Conservation (phyloP, 2,888 invertebrate species). For the Plagodis pulveraria region DNA sequence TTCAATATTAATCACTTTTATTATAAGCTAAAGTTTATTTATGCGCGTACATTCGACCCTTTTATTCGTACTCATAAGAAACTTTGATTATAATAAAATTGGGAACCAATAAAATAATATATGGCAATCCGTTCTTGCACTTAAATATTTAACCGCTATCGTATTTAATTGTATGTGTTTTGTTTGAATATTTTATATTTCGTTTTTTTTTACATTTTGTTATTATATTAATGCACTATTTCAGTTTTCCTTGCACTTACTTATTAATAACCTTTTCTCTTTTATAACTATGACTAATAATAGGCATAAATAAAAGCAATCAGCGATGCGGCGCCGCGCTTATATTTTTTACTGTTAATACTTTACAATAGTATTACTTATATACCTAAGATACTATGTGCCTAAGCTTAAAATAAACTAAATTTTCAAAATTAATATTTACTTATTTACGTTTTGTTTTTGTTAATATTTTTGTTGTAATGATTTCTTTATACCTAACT, state of each 20-base stretch:
- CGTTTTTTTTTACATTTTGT: slow-evolving; percentile 37
- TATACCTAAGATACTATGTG: neutral
- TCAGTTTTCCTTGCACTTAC: slow-evolving; percentile 27
- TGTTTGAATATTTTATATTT: slow-evolving; percentile 43
- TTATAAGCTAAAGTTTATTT: slow-evolving; percentile 67
- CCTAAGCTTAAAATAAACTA: neutral
- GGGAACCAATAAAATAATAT: slow-evolving; percentile 55
- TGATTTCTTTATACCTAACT: neutral
- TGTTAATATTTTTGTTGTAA: slow-evolving; percentile 10
- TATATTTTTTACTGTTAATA: slow-evolving; percentile 24
- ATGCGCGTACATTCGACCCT: slow-evolving; percentile 2
- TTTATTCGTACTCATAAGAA: slow-evolving; percentile 23
- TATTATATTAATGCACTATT: slow-evolving; percentile 44
- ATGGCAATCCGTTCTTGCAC: slow-evolving; percentile 70
- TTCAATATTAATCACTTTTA: slow-evolving; percentile 53
- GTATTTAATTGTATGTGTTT: slow-evolving; percentile 66
- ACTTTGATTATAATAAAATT: slow-evolving; percentile 76
- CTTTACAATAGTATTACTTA: slow-evolving; percentile 3
- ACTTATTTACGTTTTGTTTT: slow-evolving; percentile 25
- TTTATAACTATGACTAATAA: no score
- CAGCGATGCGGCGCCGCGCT: slow-evolving; percentile 63
- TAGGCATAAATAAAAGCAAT: slow-evolving; percentile 18
- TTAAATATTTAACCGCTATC: slow-evolving; percentile 70
- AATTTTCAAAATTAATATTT: neutral
- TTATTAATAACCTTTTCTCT: no score